A percentile compares a stretch with the other conserved stretches of the same genome.
Evolutionary conservation across 2,888 invertebrate species (phyloP).

Genomic region (Ariolimax columbianus): DNA sequence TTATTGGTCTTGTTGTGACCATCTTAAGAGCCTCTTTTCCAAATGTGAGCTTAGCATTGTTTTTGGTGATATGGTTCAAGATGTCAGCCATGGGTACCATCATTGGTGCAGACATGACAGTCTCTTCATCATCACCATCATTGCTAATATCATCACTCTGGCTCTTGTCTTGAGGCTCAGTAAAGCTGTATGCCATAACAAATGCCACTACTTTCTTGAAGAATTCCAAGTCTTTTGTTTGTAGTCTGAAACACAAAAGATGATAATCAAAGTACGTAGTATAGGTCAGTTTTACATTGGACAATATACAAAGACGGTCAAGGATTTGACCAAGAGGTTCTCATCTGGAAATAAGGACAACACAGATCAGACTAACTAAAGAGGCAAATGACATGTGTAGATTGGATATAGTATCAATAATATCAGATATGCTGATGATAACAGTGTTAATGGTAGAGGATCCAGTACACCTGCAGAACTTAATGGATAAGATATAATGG

Average conservation of each 20-base stretch:
- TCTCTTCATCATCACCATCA: conserved; percentile 62
- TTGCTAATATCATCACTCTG: conserved; percentile 61
- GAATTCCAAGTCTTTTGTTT: conserved; percentile 67
- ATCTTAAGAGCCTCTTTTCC: conserved; percentile 74
- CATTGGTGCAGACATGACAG: conserved; percentile 69
- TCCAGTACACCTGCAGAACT: no score
- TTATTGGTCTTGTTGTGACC: conserved; percentile 71
- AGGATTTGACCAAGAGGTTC: no score
- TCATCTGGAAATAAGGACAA: no score
- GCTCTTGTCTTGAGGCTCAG: conserved; percentile 67
- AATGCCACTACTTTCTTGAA: conserved; percentile 79
- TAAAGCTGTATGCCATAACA: conserved; percentile 79
- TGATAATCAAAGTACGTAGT: no score
- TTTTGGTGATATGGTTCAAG: conserved; percentile 76
- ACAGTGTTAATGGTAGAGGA: no score
- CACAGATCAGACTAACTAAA: no score
- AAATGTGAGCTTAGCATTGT: conserved; percentile 77
- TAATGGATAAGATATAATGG: no score
- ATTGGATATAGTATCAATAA: no score
- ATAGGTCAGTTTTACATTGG: no score
- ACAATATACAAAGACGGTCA: no score
- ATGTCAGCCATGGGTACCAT: conserved; percentile 79
- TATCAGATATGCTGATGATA: no score
- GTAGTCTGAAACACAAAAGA: conserved; percentile 54
- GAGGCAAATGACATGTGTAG: no score